Evolutionary conservation across 2,113 vertebrate genomes (phyloP).

Genomic region (Tapirus terrestris): DNA sequence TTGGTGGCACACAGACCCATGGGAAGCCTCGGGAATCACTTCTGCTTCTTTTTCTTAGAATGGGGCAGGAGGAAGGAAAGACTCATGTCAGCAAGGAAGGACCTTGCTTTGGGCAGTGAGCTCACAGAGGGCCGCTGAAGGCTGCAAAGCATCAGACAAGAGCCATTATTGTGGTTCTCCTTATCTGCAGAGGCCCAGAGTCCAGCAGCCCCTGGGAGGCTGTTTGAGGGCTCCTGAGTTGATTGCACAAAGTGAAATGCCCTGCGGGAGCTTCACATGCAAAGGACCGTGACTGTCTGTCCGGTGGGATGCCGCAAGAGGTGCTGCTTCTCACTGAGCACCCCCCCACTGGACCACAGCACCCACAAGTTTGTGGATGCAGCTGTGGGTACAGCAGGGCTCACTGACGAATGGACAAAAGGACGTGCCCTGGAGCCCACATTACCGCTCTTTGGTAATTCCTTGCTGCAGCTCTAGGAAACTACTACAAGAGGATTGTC

Average conservation of each 20-base stretch:
- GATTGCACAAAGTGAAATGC: background rate
- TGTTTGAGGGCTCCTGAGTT: background rate
- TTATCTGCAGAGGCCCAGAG: background rate
- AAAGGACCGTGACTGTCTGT: background rate
- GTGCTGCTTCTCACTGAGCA: background rate
- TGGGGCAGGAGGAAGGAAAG: background rate
- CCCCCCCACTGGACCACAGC: background rate
- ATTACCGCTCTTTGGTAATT: too few relatives aligned
- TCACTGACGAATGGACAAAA: too few relatives aligned
- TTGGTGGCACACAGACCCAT: background rate
- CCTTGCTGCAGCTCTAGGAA: background rate
- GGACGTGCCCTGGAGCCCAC: fast-evolving
- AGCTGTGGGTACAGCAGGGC: background rate
- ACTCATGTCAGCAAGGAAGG: background rate
- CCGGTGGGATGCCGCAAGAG: background rate
- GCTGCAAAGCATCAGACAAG: background rate
- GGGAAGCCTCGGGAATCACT: background rate
- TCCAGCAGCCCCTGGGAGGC: background rate
- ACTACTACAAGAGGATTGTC: too few relatives aligned
- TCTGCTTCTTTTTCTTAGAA: background rate
- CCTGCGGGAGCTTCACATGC: background rate
- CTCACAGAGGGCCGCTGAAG: background rate
- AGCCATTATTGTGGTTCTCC: background rate
- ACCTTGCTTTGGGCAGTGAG: background rate
- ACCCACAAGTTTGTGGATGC: background rate